Evolutionary conservation across 2,888 invertebrate species (phyloP), one percentile per base, ranked within the genome.

Genomic region (Nomada goodeniana): DNA sequence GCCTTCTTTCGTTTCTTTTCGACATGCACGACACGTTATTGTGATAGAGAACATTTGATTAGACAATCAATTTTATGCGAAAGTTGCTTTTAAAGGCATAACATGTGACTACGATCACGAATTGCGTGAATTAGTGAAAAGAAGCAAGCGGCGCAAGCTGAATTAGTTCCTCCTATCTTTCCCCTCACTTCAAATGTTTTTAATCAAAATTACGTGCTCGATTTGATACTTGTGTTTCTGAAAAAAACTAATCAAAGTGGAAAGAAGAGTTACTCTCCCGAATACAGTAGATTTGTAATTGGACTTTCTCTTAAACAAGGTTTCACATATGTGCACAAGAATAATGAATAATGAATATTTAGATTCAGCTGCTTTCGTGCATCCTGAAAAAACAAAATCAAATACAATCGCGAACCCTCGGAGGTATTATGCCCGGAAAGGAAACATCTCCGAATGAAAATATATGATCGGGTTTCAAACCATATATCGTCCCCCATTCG

Each of bases 1-100:
- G 79, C 57, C 80, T 70, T 59, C n/a, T 64, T 47, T 76, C 52
- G 60, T 79, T 80, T 85, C 83, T 61, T 75, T 83, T 83, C 55
- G 63, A 78, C 82, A 74, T 71, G 67, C 78, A 70, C 80, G 80
- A 55, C 55, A 71, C 26, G 53, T 20, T 70, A 55, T 61, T 52
- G 29, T 44, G 36, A 36, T 60, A 26, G 18, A 59, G 59, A 55
- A 65, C 42, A n/a, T 73, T 65, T 9, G 3, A 44, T 72, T 55
- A 55, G 11, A 69, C n/a, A 13, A 18, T 64, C 15, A 18, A 13
- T 29, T 29, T 15, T 57, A 53, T 29, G 47, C 23, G 29, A 44
- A 67, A 53, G 18, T 65, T 52, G 52, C 36, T n/a, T 55, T 52
- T 5, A 57, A 42, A 52, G 20, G 42, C 23, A 55, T 15, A 59